phyloP scores from a whole-genome alignment of 1,140 invertebrate species.

The Drosophila tsacasi region DNA sequence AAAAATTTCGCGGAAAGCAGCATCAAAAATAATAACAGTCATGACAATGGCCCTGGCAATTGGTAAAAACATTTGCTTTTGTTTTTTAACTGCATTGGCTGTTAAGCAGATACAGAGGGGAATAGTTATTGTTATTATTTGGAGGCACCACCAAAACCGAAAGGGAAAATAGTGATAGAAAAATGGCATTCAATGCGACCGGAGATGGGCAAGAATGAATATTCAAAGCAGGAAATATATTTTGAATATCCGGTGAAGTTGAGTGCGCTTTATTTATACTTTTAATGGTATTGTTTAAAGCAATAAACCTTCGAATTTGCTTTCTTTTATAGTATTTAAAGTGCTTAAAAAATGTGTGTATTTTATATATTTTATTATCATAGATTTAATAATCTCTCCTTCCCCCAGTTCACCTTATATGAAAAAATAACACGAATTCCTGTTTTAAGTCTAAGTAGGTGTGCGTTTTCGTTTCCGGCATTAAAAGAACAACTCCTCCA shows the following conservation, averaged over 20 bases:
- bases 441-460: too few relatives aligned
- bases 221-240: constrained; percentile 3
- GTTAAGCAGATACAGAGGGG: constrained; percentile 70
- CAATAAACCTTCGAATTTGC: too few relatives aligned
- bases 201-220: constrained; percentile 22
- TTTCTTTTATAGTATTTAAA: not conserved
- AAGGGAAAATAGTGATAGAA: constrained; percentile 23
- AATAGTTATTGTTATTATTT: constrained; percentile 80
- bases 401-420: too few relatives aligned
- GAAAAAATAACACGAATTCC: too few relatives aligned
- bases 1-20: not conserved
- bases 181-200: constrained; percentile 27
- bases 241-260: not conserved
- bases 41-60: constrained; percentile 62
- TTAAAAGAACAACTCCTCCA: too few relatives aligned
- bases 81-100: constrained; percentile 76
- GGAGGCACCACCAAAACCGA: constrained; percentile 24
- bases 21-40: constrained; percentile 33
- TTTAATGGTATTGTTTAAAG: not conserved
- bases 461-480: too few relatives aligned
- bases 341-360: not conserved
- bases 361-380: too few relatives aligned
- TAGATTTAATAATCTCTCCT: too few relatives aligned
- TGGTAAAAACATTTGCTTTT: constrained; percentile 73
- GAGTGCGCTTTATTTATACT: not conserved